Evolutionary conservation across 2,113 vertebrate genomes (phyloP), one percentile per base, ranked within the genome.

Genomic region (Opisthocomus hoazin): DNA sequence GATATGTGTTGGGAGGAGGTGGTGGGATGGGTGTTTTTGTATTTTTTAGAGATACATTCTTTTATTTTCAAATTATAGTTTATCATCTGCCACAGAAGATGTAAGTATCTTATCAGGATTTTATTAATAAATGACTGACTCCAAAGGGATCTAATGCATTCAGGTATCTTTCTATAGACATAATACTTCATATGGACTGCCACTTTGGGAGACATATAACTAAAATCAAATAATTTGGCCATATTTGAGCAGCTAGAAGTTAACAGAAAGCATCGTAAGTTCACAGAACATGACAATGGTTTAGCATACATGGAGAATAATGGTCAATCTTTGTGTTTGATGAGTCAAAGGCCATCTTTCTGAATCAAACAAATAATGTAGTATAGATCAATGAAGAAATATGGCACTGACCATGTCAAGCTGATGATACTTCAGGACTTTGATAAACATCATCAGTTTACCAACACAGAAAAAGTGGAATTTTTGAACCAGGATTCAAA

Each of bases 1-100:
- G 13, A 10, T 12, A 57, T 41, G 75, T 34, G 15, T 5, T n/a
- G 8, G 1, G 8, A 6, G 3, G 2, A 29, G 29, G 3, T 32
- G 12, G 27, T 5, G 5, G 6, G 2, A 3, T 43, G 10, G 2
- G 32, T 56, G n/a, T 9, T 18, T 45, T 71, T 6, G 1, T 39
- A 34, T 21, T 56, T 68, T 70, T 34, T 15, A 45, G 30, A 60
- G 45, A n/a, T 12, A 4, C 2, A 4, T 65, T 90, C 89, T 53
- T 73, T 5, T 54, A 4, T 36, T 50, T 65, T 20, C 7, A 63
- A 53, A 15, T 76, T 64, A 41, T 5, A 73, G 11, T 39, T 57
- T 74, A 36, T 57, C 37, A 36, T 57, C 37, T 51, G 5, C 6
- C 30, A 43, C 18, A 64, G 56, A 70, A 74, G 5, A 3, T 71